Conservation (phyloP, 2,113 vertebrate genomes). For the Cercocebus atys region DNA sequence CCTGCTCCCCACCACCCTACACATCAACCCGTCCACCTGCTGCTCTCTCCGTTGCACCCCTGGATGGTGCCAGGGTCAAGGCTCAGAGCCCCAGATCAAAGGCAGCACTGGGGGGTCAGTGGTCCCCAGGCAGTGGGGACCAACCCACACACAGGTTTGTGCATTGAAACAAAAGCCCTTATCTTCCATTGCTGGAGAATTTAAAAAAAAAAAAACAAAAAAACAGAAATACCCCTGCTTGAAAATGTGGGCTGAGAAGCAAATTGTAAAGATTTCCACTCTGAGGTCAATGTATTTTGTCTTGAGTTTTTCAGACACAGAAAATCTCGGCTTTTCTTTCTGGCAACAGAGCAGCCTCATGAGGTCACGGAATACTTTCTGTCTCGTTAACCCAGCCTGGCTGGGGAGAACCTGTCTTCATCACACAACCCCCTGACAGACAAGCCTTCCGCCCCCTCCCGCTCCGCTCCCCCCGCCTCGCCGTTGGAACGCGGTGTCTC, state of each 20-base stretch:
- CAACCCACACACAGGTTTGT: rapidly evolving
- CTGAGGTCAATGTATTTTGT: not conserved
- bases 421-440: not conserved
- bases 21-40: rapidly evolving
- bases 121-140: not conserved
- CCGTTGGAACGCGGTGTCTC: rapidly evolving
- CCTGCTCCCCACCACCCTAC: constrained; percentile 54
- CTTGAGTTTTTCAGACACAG: not conserved
- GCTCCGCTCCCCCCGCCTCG: rapidly evolving
- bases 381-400: constrained; percentile 21
- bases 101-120: not conserved
- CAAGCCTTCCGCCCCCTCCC: not conserved
- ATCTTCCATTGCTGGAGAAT: rapidly evolving
- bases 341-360: not conserved
- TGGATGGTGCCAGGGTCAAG: not conserved
- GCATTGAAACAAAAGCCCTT: rapidly evolving
- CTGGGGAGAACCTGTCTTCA: not conserved
- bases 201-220: too few species aligned
- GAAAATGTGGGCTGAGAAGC: not conserved
- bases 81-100: not conserved
- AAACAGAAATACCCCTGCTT: not conserved
- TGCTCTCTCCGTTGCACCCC: rapidly evolving
- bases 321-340: not conserved
- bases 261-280: rapidly evolving
- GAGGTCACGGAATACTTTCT: rapidly evolving